Conservation (phyloP, 2,888 invertebrate genomes). For the Aleiodes alternator region DNA sequence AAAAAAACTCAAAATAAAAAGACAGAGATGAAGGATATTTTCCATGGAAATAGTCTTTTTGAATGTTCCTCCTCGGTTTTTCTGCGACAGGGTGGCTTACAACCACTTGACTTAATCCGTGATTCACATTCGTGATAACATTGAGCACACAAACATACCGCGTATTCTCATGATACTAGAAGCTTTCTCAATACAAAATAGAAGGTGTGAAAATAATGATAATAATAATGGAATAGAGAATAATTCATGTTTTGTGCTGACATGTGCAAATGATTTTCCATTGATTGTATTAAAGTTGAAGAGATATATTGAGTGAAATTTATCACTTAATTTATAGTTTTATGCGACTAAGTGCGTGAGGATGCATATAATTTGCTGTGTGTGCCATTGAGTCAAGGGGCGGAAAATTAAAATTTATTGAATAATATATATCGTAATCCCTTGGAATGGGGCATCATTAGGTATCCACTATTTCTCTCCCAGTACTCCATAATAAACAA, state of each 20-base stretch:
- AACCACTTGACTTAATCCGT: constrained; percentile 55
- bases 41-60: constrained; percentile 53
- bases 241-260: no score
- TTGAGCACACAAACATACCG: not conserved
- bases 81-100: constrained; percentile 25
- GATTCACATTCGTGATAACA: constrained; percentile 51
- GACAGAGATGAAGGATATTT: constrained; percentile 45
- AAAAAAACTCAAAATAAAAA: constrained; percentile 34
- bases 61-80: constrained; percentile 37
- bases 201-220: constrained; percentile 9
- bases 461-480: constrained; percentile 28
- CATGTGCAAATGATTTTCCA: no score
- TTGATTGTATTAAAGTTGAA: not conserved
- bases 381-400: constrained; percentile 5
- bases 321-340: not conserved
- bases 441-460: constrained; percentile 40
- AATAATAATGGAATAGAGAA: not conserved
- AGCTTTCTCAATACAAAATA: constrained; percentile 9
- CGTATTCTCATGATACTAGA: constrained; percentile 29
- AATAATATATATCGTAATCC: constrained; percentile 41
- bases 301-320: constrained; percentile 5
- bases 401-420: constrained; percentile 32
- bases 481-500: constrained; percentile 6
- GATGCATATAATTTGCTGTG: constrained; percentile 14
- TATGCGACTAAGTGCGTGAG: not conserved